Evolutionary conservation across 2,797 vertebrate species (phyloP).

Genomic region (Esox masquinongy): DNA sequence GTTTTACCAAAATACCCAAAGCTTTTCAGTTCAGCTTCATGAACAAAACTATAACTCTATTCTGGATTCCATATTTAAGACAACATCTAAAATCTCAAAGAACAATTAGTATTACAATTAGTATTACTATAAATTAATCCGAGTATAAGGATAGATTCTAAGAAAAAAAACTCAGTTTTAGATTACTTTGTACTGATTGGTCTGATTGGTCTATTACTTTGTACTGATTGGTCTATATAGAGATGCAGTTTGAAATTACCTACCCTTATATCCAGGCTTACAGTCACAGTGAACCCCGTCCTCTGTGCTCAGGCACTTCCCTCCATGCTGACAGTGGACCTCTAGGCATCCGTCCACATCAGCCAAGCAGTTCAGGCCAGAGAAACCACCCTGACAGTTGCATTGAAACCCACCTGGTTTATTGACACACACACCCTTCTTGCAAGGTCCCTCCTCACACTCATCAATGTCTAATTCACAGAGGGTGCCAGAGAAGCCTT

Average conservation of each 20-base stretch:
- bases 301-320: constrained; percentile 63
- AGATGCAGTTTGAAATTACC: constrained; percentile 5
- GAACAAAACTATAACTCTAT: too few relatives aligned
- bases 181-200: not conserved
- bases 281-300: constrained; percentile 70
- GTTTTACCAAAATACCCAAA: too few relatives aligned
- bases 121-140: not conserved
- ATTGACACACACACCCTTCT: constrained; percentile 74
- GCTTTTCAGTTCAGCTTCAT: too few relatives aligned
- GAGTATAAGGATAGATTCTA: not conserved
- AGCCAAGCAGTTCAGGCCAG: constrained; percentile 61
- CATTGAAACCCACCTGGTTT: constrained; percentile 73
- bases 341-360: constrained; percentile 71
- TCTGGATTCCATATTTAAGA: too few relatives aligned
- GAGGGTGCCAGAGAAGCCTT: constrained; percentile 66
- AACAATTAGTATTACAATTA: not conserved
- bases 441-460: constrained; percentile 68
- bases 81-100: too few relatives aligned
- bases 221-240: not conserved
- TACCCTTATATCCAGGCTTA: constrained; percentile 75
- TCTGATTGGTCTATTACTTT: not conserved
- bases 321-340: constrained; percentile 72
- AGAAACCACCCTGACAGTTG: constrained; percentile 65
- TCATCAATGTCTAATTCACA: constrained; percentile 76
- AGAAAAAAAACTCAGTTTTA: not conserved